Conservation (phyloP, 2,888 invertebrate species). For the Melikaiella ostensackeni region DNA sequence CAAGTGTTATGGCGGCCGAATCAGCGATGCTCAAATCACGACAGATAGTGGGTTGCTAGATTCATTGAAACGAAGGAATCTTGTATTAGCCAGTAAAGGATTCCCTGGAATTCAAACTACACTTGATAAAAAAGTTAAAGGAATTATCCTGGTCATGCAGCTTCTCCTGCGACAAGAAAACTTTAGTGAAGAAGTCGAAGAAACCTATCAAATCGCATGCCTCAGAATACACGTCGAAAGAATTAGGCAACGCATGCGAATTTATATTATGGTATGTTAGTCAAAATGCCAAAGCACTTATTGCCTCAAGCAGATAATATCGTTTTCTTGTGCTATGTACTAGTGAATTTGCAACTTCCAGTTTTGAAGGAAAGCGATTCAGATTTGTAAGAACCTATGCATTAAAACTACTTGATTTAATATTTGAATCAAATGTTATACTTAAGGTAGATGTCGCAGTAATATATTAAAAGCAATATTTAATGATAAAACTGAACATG, state of each 20-base stretch:
- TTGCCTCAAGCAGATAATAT: conserved; percentile 47
- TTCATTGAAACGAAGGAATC: conserved; percentile 49
- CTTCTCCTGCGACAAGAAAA: conserved; percentile 45
- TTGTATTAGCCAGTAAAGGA: conserved; percentile 54
- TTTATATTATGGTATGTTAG: conserved; percentile 44
- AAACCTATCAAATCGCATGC: conserved; percentile 48
- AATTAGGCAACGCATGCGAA: conserved; percentile 49
- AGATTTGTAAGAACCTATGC: no score
- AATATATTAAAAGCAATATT: no score
- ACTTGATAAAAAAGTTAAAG: conserved; percentile 43
- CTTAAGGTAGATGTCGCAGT: no score
- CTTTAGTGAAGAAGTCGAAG: conserved; percentile 46
- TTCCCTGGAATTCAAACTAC: conserved; percentile 49
- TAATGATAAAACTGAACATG: no score
- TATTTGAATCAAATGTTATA: no score
- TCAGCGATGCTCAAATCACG: conserved; percentile 49
- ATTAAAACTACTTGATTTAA: no score
- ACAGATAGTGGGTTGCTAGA: conserved; percentile 46
- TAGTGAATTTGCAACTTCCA: not conserved
- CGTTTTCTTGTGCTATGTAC: conserved; percentile 47
- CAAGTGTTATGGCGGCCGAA: conserved; percentile 46
- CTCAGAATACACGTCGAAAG: conserved; percentile 48
- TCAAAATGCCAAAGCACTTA: conserved; percentile 42
- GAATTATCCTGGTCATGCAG: conserved; percentile 49
- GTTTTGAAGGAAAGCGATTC: not conserved